Evolutionary conservation across 2,113 vertebrate genomes (phyloP).

Genomic region (Sorex fumeus): DNA sequence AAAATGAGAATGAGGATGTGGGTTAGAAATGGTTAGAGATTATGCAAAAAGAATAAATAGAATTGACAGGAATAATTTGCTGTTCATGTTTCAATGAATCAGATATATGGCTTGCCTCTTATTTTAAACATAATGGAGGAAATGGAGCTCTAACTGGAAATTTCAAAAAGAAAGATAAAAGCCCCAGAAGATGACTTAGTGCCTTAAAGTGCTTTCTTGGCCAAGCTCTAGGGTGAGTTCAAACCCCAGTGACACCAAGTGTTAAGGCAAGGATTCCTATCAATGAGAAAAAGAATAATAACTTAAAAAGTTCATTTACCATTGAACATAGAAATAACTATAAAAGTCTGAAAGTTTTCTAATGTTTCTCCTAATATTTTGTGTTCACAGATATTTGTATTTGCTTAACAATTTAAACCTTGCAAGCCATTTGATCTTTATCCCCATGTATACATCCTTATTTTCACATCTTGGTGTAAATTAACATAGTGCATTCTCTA

Average conservation of each 20-base stretch:
- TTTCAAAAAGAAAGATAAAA: neutral
- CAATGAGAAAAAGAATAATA: too few species aligned
- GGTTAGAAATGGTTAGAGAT: neutral
- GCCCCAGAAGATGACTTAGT: too few species aligned
- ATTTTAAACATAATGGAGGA: neutral
- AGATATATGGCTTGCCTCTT: neutral
- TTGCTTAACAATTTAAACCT: neutral
- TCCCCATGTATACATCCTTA: too few species aligned
- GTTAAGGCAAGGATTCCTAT: too few species aligned
- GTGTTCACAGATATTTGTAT: neutral
- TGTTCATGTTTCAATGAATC: neutral
- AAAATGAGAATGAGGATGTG: neutral
- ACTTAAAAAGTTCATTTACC: neutral
- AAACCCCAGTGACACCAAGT: too few species aligned
- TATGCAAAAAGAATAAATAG: constrained; percentile 8
- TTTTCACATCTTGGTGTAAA: neutral
- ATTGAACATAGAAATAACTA: neutral
- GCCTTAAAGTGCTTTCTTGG: too few species aligned
- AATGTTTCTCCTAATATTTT: neutral
- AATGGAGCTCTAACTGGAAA: neutral
- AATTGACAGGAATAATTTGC: neutral
- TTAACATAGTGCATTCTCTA: neutral
- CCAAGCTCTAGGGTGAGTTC: too few species aligned
- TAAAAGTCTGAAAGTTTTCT: neutral
- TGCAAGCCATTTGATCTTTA: neutral